phyloP scores from a whole-genome alignment of 64 coral and sea anemone genomes.

The Cladopsammia gracilis region DNA sequence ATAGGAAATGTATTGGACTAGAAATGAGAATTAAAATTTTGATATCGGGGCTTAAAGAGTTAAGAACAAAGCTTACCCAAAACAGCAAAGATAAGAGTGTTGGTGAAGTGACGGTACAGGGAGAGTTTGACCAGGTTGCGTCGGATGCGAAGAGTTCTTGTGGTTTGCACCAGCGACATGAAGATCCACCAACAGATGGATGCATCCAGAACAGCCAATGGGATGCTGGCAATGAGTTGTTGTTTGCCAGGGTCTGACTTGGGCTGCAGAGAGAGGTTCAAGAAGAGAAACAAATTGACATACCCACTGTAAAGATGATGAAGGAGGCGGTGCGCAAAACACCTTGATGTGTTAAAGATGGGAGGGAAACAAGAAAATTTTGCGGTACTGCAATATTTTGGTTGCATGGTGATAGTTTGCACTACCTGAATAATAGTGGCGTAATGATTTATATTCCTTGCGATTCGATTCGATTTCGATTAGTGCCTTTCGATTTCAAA shows the following conservation, averaged over 20 bases:
- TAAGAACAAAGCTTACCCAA: slow-evolving; percentile 68
- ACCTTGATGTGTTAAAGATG: too few relatives aligned
- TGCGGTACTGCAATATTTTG: too few relatives aligned
- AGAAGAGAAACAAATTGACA: neutral
- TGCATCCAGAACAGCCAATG: slow-evolving; percentile 93
- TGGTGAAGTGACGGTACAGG: slow-evolving; percentile 96
- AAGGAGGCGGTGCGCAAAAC: too few relatives aligned
- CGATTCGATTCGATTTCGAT: too few relatives aligned
- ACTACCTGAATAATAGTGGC: too few relatives aligned
- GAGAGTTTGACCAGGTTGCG: slow-evolving; percentile 95
- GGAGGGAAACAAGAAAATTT: too few relatives aligned
- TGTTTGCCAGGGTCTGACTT: slow-evolving; percentile 78
- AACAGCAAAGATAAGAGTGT: slow-evolving; percentile 96
- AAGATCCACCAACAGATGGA: slow-evolving; percentile 99
- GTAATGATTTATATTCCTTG: too few relatives aligned
- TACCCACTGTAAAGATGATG: neutral
- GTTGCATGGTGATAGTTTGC: too few relatives aligned
- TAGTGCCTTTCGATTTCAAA: too few relatives aligned
- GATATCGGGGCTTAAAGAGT: too few relatives aligned
- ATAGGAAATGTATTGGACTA: too few relatives aligned
- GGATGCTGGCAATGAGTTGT: slow-evolving; percentile 84
- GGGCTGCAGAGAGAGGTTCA: slow-evolving; percentile 22
- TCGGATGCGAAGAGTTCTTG: slow-evolving; percentile 90
- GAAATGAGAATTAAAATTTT: too few relatives aligned
- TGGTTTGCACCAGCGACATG: slow-evolving; percentile 98